These are phyloP conservation scores for Gymnodraco acuticeps DNA, from an alignment of 2,797 vertebrate species.

Conservation along the genomic window DNA sequence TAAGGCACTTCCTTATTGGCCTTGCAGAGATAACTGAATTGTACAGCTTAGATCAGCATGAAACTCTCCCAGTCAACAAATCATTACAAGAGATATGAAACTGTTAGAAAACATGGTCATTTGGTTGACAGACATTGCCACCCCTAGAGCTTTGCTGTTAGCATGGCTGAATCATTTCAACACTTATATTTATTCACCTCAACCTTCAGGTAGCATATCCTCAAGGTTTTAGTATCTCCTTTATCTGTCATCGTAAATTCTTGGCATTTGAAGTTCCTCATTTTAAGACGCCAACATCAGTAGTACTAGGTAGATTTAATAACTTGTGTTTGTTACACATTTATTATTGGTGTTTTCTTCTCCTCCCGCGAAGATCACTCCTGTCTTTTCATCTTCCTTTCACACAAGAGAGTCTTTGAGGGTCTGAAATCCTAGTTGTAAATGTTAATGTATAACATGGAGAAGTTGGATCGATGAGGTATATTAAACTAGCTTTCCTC, in stretches of 20 bases:
- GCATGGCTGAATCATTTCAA: background rate
- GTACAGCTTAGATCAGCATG: too few relatives aligned
- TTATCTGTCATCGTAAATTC: conserved; percentile 5
- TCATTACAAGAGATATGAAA: too few relatives aligned
- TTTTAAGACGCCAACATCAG: conserved; percentile 10
- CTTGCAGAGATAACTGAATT: too few relatives aligned
- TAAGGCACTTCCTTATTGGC: too few relatives aligned
- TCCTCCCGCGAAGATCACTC: conserved; percentile 16
- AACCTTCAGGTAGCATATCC: background rate
- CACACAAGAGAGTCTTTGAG: conserved; percentile 57
- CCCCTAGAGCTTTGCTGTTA: background rate
- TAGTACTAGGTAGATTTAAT: conserved; percentile 10
- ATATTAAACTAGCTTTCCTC: conserved; percentile 50
- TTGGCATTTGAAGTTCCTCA: conserved; percentile 16
- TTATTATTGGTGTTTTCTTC: conserved; percentile 37
- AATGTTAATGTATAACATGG: conserved; percentile 67
- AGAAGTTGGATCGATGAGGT: conserved; percentile 60
- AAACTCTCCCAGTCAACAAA: too few relatives aligned
- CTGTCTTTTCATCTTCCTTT: conserved; percentile 34
- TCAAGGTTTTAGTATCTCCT: background rate
- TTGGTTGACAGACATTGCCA: too few relatives aligned
- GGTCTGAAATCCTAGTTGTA: conserved; percentile 56
- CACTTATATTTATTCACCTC: background rate
- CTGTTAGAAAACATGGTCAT: background rate
- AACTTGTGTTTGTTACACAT: conserved; percentile 46